Evolutionary conservation across 30 jellyfish, hydroid and myxozoan genomes (phyloP), one percentile per base, ranked within the genome.

Genomic region (Pseudorhiza aurosa): DNA sequence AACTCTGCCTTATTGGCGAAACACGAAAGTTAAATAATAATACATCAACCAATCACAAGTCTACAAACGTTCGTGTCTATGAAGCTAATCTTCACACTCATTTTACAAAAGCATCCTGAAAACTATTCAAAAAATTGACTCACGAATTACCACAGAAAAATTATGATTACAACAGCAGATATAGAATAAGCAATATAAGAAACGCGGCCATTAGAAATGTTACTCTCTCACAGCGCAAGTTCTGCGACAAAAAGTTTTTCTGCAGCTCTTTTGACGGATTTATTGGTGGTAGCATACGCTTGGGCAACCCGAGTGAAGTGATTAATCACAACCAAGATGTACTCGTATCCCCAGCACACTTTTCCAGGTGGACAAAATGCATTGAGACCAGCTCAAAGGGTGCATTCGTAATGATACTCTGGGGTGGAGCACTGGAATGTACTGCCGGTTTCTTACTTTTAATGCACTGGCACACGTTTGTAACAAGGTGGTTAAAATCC

Each of bases 231-330:
- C n/a, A n/a, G n/a, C n/a, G n/a, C n/a, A n/a, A n/a, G 8, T 11
- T 15, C 83, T 68, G n/a, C n/a, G n/a, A n/a, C n/a, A 28, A 15
- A 69, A 26, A 84, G 62, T 17, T 51, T 21, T 21, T 57, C 51
- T 8, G 88, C 85, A 4, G 85, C 89, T 10, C 85, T 59, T 39
- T 36, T 67, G 17, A 76, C 83, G 29, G 83, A 72, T 33, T 84
- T 84, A 32, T 84, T 71, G 57, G 39, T 58, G 9, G 89, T 84
- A 0, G 95, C 82, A 33, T 84, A 71, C 22, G 84, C 95, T 60
- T 84, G 88, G 29, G 95, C 88, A 45, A 40, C 71, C 22, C 89
- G 88, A 2, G 89, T 84, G 40, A 84, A 72, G 30, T 84, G 88
- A 58, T 84, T 84, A 43, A 84, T 68, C 0, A 72, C 24, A 14